Percentiles rank a stretch among this genome's conserved stretches.
phyloP scores from a whole-genome alignment of 2,797 vertebrate genomes.

The Microtus californicus region DNA sequence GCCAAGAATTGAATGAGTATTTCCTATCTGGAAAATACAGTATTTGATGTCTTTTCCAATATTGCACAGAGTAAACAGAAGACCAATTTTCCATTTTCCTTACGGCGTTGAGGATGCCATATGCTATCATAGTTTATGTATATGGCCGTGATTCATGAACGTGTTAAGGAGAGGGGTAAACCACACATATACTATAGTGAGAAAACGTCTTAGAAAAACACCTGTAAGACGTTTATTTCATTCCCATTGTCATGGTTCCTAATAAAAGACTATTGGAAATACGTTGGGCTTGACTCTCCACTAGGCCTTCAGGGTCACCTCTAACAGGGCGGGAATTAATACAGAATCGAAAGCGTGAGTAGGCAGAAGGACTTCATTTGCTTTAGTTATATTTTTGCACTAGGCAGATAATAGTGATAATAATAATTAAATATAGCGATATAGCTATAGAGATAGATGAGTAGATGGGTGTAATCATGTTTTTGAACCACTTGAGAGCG shows the following conservation, averaged over 20 bases:
- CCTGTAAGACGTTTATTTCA: neutral
- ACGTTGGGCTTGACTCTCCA: neutral
- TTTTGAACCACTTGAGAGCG: neutral
- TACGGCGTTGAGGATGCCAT: neutral
- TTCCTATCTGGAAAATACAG: neutral
- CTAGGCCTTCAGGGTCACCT: neutral
- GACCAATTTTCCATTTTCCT: neutral
- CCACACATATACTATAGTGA: neutral
- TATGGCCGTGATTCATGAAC: neutral
- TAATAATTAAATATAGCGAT: too few species aligned
- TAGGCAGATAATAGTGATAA: neutral
- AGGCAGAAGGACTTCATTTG: neutral
- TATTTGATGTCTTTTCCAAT: neutral
- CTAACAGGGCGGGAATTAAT: neutral
- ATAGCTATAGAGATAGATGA: neutral
- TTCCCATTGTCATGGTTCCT: neutral
- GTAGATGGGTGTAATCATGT: neutral
- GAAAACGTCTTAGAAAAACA: neutral
- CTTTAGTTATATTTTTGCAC: neutral
- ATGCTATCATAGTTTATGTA: neutral
- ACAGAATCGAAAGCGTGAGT: neutral
- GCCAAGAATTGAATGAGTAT: neutral
- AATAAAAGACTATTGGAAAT: conserved; percentile 10
- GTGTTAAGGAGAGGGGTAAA: conserved; percentile 29
- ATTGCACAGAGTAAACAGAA: neutral